phyloP scores from a whole-genome alignment of 2,797 vertebrate species.

The Rhincodon typus region DNA sequence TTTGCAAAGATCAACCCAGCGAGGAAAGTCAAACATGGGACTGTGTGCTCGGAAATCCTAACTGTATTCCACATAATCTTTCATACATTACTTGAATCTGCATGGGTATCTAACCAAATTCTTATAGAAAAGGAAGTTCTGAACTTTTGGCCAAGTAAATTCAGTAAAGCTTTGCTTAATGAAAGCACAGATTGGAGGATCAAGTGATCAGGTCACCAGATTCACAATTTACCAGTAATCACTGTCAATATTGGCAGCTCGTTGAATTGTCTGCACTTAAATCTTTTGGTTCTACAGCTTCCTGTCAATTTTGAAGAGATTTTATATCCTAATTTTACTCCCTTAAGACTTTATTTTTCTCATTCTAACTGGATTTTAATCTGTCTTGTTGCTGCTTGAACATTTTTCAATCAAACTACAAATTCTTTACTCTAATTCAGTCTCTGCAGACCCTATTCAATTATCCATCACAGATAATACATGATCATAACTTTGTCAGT shows the following conservation, averaged over 20 bases:
- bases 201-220: background rate
- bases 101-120: background rate
- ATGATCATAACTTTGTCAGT: constrained; percentile 1
- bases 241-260: background rate
- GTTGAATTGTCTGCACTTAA: background rate
- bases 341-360: background rate
- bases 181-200: background rate
- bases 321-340: background rate
- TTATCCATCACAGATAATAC: background rate
- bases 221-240: background rate
- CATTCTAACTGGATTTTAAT: background rate
- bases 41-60: background rate
- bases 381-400: background rate
- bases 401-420: constrained; percentile 20
- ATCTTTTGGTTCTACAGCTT: background rate
- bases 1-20: background rate
- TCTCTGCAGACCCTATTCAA: constrained; percentile 13
- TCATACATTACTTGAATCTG: background rate
- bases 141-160: background rate
- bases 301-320: background rate
- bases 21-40: background rate
- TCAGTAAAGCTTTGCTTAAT: background rate
- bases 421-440: background rate
- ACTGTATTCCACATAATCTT: background rate
- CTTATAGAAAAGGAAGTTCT: background rate